A percentile compares a stretch with the other conserved stretches of the same genome.
These are phyloP conservation scores for Nymphalis c-album DNA, from an alignment of 2,888 invertebrate species.

Conservation along the genomic window DNA sequence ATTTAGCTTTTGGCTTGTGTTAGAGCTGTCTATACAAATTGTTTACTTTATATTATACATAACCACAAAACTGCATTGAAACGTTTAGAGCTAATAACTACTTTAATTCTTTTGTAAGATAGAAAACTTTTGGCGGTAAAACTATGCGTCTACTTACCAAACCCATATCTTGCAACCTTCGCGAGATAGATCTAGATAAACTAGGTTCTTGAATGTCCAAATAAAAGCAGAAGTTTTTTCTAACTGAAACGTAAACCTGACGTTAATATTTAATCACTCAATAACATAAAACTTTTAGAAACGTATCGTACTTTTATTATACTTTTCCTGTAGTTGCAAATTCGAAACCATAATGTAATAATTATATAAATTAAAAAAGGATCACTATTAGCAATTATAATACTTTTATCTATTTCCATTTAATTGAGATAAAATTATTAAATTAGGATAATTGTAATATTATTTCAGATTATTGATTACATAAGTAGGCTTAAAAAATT, in stretches of 20 bases:
- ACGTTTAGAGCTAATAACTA: constrained; percentile 17
- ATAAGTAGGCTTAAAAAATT: constrained; percentile 15
- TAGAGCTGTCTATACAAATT: constrained; percentile 22
- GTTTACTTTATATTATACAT: constrained; percentile 32
- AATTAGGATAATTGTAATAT: constrained; percentile 1
- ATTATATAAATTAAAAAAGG: constrained; percentile 21
- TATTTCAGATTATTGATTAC: constrained; percentile 21
- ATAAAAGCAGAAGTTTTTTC: constrained; percentile 87
- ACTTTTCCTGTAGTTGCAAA: constrained; percentile 74
- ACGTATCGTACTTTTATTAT: constrained; percentile 66
- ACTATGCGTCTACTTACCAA: constrained; percentile 81
- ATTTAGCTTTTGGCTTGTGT: constrained; percentile 12
- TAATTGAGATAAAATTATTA: constrained; percentile 10
- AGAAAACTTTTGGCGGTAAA: constrained; percentile 61
- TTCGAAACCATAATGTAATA: constrained; percentile 68
- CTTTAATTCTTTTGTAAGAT: constrained; percentile 24
- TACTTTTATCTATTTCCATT: constrained; percentile 28
- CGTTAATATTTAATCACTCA: constrained; percentile 20
- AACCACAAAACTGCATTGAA: constrained; percentile 36
- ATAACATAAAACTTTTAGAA: constrained; percentile 15
- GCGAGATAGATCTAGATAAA: constrained; percentile 83
- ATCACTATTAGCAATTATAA: constrained; percentile 27
- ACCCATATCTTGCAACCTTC: constrained; percentile 86
- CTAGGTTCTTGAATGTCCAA: constrained; percentile 88
- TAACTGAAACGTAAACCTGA: constrained; percentile 57